These are phyloP conservation scores for Cliona cf. orientalis DNA, from an alignment of 37 sponge, comb jelly and placozoan species.

Conservation along the genomic window DNA sequence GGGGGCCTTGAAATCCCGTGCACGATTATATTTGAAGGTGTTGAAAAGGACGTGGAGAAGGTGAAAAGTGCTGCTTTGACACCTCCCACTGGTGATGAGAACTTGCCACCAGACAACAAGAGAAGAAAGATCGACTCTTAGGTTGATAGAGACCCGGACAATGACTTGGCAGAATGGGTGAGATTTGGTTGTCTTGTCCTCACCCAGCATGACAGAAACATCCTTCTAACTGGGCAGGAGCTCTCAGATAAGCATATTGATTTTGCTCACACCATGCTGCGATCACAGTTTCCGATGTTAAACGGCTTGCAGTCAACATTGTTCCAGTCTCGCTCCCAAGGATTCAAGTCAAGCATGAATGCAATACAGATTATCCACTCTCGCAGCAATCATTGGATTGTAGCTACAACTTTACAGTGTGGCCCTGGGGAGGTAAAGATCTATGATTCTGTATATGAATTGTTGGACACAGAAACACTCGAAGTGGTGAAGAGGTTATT, in stretches of 20 bases:
- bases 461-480: not conserved
- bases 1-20: constrained; percentile 31
- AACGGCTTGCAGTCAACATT: constrained; percentile 19
- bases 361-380: not conserved
- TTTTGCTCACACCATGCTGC: constrained; percentile 10
- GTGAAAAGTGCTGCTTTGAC: not conserved
- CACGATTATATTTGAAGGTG: constrained; percentile 7
- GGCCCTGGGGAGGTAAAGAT: not conserved
- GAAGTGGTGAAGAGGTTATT: not conserved
- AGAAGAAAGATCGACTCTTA: not conserved
- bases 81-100: not conserved
- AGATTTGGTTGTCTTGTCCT: not conserved
- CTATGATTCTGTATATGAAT: not conserved
- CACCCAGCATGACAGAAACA: not conserved
- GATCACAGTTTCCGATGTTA: not conserved
- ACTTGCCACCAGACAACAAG: not conserved
- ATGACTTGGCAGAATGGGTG: not conserved
- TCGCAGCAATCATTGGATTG: not conserved
- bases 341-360: not conserved
- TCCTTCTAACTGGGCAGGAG: constrained; percentile 1
- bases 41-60: constrained; percentile 5
- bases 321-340: not conserved
- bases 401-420: not conserved
- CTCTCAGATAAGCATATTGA: constrained; percentile 11
- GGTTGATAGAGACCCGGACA: not conserved